These are phyloP conservation scores for Elaeidobius kamerunicus DNA, from an alignment of 2,888 invertebrate genomes.

Conservation along the genomic window DNA sequence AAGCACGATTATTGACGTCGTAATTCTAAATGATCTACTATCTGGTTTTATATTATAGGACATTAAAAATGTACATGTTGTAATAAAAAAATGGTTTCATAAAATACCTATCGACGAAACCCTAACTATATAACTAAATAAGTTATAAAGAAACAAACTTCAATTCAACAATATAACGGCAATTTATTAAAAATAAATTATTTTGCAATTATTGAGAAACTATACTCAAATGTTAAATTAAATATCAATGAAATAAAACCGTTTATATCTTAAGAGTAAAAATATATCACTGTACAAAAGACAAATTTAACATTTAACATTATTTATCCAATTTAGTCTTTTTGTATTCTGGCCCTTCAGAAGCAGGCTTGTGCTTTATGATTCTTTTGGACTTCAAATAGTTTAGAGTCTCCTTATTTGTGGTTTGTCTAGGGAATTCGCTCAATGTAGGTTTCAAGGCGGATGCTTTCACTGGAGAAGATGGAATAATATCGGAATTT, in stretches of 20 bases:
- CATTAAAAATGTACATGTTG: too few relatives aligned
- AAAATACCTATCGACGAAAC: too few relatives aligned
- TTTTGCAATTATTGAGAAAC: too few relatives aligned
- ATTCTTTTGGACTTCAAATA: conserved; percentile 49
- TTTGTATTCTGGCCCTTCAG: conserved; percentile 41
- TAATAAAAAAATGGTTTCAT: too few relatives aligned
- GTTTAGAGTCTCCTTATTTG: conserved; percentile 45
- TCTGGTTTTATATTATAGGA: too few relatives aligned
- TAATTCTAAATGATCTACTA: too few relatives aligned
- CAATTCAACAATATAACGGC: too few relatives aligned
- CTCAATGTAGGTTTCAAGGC: conserved; percentile 41
- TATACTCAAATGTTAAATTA: too few relatives aligned
- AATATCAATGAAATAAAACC: conserved; percentile 2
- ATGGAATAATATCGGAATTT: conserved; percentile 33
- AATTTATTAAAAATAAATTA: too few relatives aligned
- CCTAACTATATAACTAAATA: too few relatives aligned
- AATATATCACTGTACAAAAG: conserved; percentile 17
- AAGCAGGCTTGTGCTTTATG: conserved; percentile 42
- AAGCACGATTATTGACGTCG: too few relatives aligned
- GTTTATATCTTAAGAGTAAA: conserved; percentile 11
- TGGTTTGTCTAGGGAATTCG: conserved; percentile 38
- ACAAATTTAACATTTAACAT: neutral
- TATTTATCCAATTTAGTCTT: conserved; percentile 36
- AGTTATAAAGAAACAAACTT: too few relatives aligned
- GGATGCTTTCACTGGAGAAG: conserved; percentile 32